A percentile compares a stretch with the other conserved stretches of the same genome.
These are phyloP conservation scores for Sapayoa aenigma DNA, from an alignment of 2,113 vertebrate genomes.

Conservation along the genomic window DNA sequence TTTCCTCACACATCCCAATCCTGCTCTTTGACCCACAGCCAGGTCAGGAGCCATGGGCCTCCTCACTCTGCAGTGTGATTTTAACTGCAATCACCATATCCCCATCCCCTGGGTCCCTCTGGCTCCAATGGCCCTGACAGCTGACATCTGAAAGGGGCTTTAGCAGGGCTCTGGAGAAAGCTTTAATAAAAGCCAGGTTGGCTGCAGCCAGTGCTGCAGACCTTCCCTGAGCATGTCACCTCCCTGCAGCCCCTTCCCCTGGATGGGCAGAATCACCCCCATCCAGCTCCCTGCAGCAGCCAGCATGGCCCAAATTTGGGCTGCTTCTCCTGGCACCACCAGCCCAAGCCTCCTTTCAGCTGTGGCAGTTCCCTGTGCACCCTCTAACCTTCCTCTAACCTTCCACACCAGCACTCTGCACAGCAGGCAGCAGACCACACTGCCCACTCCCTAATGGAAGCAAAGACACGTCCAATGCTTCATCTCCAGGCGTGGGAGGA, in stretches of 20 bases:
- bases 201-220: background rate
- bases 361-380: background rate
- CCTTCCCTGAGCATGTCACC: background rate
- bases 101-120: background rate
- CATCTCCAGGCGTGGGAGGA: background rate
- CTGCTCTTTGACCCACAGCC: background rate
- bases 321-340: background rate
- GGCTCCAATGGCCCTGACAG: background rate
- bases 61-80: fast-evolving
- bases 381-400: background rate
- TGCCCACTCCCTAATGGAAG: background rate
- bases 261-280: background rate
- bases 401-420: fast-evolving
- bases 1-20: background rate
- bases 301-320: fast-evolving
- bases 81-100: background rate
- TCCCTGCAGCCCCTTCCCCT: background rate
- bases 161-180: slow-evolving; percentile 6
- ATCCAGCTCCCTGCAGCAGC: no score
- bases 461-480: background rate
- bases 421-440: background rate
- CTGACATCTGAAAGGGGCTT: slow-evolving; percentile 69
- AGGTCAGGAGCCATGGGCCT: background rate
- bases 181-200: slow-evolving; percentile 67
- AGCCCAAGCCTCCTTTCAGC: background rate